These are phyloP conservation scores for Thamnophis elegans DNA, from an alignment of 2,797 vertebrate genomes.

Conservation along the genomic window DNA sequence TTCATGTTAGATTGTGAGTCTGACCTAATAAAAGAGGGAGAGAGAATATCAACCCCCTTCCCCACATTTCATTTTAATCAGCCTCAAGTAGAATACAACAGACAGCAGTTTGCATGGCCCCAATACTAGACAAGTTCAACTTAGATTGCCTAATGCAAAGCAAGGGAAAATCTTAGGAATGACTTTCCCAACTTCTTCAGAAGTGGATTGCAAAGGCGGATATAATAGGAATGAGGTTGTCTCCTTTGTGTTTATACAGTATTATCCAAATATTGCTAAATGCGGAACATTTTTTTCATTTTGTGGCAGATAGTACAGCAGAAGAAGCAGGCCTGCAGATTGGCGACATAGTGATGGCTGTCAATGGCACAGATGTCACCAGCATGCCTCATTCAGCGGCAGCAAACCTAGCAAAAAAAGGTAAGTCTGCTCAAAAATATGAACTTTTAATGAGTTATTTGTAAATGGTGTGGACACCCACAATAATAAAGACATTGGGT, in stretches of 20 bases:
- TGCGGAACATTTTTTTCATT: conserved; percentile 28
- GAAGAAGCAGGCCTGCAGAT: conserved; percentile 87
- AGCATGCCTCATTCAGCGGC: conserved; percentile 87
- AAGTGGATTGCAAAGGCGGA: background rate
- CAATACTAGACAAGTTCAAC: background rate
- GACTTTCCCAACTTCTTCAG: background rate
- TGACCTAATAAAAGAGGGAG: background rate
- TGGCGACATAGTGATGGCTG: conserved; percentile 84
- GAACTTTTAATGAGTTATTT: background rate
- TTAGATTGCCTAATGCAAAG: background rate
- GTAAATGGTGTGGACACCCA: background rate
- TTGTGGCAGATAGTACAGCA: conserved; percentile 82
- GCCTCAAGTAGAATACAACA: background rate
- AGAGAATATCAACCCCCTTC: background rate
- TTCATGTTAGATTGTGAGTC: background rate
- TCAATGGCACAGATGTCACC: conserved; percentile 89
- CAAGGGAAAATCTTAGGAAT: background rate
- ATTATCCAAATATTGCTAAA: conserved; percentile 21
- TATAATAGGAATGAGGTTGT: background rate
- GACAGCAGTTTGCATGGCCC: background rate
- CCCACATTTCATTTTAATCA: background rate
- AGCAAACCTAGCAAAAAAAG: conserved; percentile 84
- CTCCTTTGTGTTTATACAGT: background rate
- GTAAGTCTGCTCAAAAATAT: conserved; percentile 61
- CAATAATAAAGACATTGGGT: background rate